A percentile compares a stretch with the other conserved stretches of the same genome.
phyloP scores from a whole-genome alignment of 2,888 invertebrate genomes.

The Drosophila niveifrons region DNA sequence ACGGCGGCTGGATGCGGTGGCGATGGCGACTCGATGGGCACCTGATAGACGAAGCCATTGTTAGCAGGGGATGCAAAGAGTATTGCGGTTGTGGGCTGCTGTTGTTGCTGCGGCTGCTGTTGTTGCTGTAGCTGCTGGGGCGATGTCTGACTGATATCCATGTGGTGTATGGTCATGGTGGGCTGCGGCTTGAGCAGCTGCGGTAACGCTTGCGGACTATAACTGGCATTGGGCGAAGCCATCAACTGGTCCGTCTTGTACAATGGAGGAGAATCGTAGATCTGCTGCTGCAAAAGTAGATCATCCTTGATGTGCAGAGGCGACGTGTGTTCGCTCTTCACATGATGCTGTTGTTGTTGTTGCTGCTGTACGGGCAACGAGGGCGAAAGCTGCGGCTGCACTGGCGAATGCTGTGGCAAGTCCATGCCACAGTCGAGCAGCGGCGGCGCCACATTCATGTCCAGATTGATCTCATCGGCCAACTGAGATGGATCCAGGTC shows the following conservation, averaged over 20 bases:
- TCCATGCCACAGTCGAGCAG: constrained; percentile 64
- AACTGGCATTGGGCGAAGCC: constrained; percentile 74
- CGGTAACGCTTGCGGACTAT: constrained; percentile 39
- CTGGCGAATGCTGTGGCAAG: constrained; percentile 42
- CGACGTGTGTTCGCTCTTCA: constrained; percentile 67
- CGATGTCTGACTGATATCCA: constrained; percentile 51
- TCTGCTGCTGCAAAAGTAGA: constrained; percentile 45
- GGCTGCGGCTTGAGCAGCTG: constrained; percentile 61
- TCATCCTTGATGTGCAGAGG: constrained; percentile 74
- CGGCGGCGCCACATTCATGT: constrained; percentile 53
- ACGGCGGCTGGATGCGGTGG: constrained; percentile 28
- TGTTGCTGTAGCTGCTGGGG: constrained; percentile 7
- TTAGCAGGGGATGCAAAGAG: constrained; percentile 58
- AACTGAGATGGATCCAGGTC: constrained; percentile 79
- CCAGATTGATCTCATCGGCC: constrained; percentile 66
- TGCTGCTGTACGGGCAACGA: constrained; percentile 28
- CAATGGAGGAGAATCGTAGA: constrained; percentile 46
- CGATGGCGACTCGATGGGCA: constrained; percentile 50
- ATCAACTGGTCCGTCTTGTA: constrained; percentile 82
- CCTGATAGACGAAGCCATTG: constrained; percentile 74
- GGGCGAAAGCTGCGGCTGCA: constrained; percentile 22
- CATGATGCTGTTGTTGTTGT: constrained; percentile 22
- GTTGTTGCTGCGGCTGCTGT: constrained; percentile 16
- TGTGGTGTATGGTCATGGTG: constrained; percentile 67
- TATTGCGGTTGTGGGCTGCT: constrained; percentile 52